Conservation (phyloP, 1,140 invertebrate genomes). For the Agraylea sexmaculata region DNA sequence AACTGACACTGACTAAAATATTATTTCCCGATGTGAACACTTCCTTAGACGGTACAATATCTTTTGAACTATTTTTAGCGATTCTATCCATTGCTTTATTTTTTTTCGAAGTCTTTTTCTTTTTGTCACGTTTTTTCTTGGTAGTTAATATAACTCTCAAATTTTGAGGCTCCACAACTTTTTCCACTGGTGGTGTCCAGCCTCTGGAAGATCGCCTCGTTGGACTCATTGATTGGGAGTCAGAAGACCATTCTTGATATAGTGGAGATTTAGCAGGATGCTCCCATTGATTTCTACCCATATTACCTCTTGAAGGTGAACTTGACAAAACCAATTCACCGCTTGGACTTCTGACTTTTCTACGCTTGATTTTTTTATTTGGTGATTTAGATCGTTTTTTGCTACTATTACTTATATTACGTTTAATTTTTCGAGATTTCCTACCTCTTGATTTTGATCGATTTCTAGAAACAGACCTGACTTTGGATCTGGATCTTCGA, state of each 20-base stretch:
- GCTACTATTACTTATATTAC: conserved; percentile 23
- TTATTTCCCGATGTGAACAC: conserved; percentile 86
- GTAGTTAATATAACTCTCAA: conserved; percentile 25
- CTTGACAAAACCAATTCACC: conserved; percentile 20
- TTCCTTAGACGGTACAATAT: conserved; percentile 63
- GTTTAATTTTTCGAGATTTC: conserved; percentile 22
- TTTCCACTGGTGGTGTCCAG: conserved; percentile 35
- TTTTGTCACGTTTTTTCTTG: conserved; percentile 36
- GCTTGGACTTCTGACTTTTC: conserved; percentile 21
- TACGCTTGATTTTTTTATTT: conserved; percentile 24
- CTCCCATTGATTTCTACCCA: conserved; percentile 9
- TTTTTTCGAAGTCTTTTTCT: conserved; percentile 47
- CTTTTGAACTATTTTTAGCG: conserved; percentile 33
- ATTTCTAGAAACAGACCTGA: conserved; percentile 38
- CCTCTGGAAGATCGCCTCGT: conserved; percentile 26
- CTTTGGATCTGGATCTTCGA: conserved; percentile 35
- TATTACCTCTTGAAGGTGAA: conserved; percentile 13
- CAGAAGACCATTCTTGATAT: conserved; percentile 24
- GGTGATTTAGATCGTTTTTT: conserved; percentile 21
- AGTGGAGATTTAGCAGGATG: conserved; percentile 13
- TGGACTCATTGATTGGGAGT: conserved; percentile 30
- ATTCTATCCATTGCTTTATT: conserved; percentile 32
- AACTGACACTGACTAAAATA: conserved; percentile 83
- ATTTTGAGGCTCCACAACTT: conserved; percentile 28
- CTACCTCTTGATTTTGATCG: conserved; percentile 29